Evolutionary conservation across 2,797 vertebrate species (phyloP).

Genomic region (Atherinosoma microstoma): DNA sequence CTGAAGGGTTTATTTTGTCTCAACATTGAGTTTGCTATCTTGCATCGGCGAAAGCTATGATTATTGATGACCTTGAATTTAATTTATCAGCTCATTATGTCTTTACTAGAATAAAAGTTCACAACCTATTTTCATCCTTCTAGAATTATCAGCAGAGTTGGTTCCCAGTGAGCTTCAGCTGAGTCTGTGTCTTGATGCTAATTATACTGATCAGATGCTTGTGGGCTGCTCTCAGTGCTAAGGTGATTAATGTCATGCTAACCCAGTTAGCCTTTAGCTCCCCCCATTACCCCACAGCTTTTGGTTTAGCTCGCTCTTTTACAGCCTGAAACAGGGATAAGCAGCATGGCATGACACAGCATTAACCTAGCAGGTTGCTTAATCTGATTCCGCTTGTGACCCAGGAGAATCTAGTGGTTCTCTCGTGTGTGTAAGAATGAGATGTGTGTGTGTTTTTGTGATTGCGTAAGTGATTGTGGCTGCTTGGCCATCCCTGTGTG

Average conservation of each 20-base stretch:
- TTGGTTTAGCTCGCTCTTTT: slow-evolving; percentile 7
- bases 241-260: slow-evolving; percentile 57
- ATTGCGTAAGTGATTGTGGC: slow-evolving; percentile 1
- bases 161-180: not conserved
- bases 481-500: slow-evolving; percentile 5
- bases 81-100: not conserved
- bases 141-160: not conserved
- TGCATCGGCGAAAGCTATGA: not conserved
- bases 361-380: slow-evolving; percentile 17
- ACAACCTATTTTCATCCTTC: not conserved
- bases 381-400: slow-evolving; percentile 20
- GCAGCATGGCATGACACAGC: slow-evolving; percentile 25
- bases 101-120: not conserved
- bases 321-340: slow-evolving; percentile 41
- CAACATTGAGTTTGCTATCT: not conserved
- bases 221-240: slow-evolving; percentile 13
- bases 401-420: not conserved
- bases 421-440: slow-evolving; percentile 11
- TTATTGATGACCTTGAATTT: not conserved
- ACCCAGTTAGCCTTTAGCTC: slow-evolving; percentile 56
- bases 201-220: slow-evolving; percentile 40
- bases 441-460: not conserved
- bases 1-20: not conserved
- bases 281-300: slow-evolving; percentile 11
- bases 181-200: slow-evolving; percentile 17